Percentiles rank a stretch among this genome's conserved stretches.
Evolutionary conservation across 2,113 vertebrate genomes (phyloP).

Genomic region (Anguilla rostrata): DNA sequence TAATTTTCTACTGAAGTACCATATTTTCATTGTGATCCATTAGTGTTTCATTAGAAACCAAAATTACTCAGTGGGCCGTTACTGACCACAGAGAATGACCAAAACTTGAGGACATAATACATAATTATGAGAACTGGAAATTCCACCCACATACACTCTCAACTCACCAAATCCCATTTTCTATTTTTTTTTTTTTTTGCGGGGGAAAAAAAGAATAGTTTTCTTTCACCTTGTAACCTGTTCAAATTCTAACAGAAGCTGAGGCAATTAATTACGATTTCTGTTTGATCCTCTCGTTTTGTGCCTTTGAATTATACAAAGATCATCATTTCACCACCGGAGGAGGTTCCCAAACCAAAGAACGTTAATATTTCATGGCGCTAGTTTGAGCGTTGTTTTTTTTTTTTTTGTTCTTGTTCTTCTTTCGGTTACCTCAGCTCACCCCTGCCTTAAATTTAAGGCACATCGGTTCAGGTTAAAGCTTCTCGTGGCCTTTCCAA

Average conservation of each 20-base stretch:
- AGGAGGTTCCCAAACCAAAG: not conserved
- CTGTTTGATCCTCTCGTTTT: not conserved
- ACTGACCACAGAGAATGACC: not conserved
- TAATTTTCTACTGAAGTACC: no score
- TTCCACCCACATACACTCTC: no score
- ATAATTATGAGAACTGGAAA: no score
- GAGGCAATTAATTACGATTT: not conserved
- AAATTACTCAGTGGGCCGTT: no score
- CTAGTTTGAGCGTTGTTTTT: not conserved
- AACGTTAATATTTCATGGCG: not conserved
- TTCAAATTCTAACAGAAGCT: not conserved
- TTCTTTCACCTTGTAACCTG: not conserved
- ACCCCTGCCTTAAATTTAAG: not conserved
- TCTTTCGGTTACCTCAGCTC: no score
- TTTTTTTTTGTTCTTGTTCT: not conserved
- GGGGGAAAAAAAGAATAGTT: not conserved
- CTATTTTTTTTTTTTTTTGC: no score
- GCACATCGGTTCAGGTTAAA: not conserved
- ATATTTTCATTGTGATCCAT: no score
- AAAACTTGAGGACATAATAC: not conserved
- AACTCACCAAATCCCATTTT: no score
- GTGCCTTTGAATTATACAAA: not conserved
- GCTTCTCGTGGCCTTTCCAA: no score
- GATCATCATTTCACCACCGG: not conserved
- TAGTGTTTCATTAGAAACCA: no score